Evolutionary conservation across 2,888 invertebrate species (phyloP).

Genomic region (Bellardia pandia): DNA sequence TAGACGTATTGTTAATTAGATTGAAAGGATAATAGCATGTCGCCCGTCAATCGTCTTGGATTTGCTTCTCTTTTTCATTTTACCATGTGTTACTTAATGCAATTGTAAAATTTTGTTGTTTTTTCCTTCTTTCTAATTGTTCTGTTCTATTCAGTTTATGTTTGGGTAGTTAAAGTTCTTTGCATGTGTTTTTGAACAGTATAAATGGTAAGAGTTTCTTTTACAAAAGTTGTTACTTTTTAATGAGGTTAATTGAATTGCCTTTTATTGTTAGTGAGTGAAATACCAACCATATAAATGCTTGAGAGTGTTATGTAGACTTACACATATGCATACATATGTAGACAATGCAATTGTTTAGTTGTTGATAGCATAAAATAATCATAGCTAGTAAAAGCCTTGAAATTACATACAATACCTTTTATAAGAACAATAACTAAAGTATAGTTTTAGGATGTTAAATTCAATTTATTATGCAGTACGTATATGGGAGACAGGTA

Average conservation of each 20-base stretch:
- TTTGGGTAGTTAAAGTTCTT: slow-evolving; percentile 30
- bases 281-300: slow-evolving; percentile 49
- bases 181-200: slow-evolving; percentile 13
- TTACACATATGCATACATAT: not conserved
- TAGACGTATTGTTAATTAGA: slow-evolving; percentile 72
- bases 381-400: slow-evolving; percentile 28
- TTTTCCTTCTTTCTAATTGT: not conserved
- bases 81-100: not conserved
- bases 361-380: slow-evolving; percentile 16
- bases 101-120: slow-evolving; percentile 31
- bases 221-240: slow-evolving; percentile 72
- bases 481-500: not conserved
- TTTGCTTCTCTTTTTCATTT: slow-evolving; percentile 31
- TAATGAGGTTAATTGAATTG: slow-evolving; percentile 76
- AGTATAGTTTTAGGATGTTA: slow-evolving; percentile 52
- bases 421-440: not conserved
- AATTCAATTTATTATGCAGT: slow-evolving; percentile 33
- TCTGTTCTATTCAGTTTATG: not conserved
- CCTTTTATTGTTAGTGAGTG: slow-evolving; percentile 58
- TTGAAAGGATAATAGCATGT: slow-evolving; percentile 70
- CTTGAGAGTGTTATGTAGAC: not conserved
- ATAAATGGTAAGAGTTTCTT: slow-evolving; percentile 16
- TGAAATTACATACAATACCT: not conserved
- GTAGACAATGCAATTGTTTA: slow-evolving; percentile 57
- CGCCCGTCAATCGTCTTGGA: slow-evolving; percentile 60